These are phyloP conservation scores for Sphyrna mokarran DNA, from an alignment of 2,113 vertebrate genomes.

Conservation along the genomic window DNA sequence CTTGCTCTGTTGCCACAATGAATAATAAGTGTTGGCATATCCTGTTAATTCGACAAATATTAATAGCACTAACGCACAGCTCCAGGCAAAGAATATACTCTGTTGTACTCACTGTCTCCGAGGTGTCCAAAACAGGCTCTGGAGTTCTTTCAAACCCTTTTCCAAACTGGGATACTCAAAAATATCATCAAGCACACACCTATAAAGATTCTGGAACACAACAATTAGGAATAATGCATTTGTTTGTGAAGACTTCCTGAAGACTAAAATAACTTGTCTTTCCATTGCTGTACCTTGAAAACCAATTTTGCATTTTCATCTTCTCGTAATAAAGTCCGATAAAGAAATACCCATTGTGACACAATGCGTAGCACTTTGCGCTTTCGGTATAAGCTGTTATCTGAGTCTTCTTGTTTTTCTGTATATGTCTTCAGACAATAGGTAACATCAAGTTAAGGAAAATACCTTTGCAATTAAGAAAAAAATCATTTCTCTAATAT, in stretches of 20 bases:
- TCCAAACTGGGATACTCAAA: constrained; percentile 85
- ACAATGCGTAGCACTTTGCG: constrained; percentile 85
- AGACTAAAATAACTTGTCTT: not conserved
- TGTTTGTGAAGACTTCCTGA: not conserved
- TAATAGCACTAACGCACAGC: not conserved
- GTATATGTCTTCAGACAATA: constrained; percentile 81
- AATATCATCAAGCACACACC: constrained; percentile 82
- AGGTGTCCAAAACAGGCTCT: constrained; percentile 81
- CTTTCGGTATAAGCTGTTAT: constrained; percentile 73
- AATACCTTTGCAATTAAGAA: not conserved
- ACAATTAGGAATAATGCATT: constrained; percentile 23
- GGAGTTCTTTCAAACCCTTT: constrained; percentile 82
- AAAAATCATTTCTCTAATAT: not conserved
- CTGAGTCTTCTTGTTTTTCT: constrained; percentile 72
- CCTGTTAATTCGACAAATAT: not conserved
- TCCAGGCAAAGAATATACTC: not conserved
- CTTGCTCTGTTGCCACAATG: not conserved
- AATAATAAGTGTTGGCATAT: not conserved
- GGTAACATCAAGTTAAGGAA: constrained; percentile 75
- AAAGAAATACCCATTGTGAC: constrained; percentile 82
- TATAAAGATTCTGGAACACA: constrained; percentile 75
- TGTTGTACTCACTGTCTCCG: constrained; percentile 78
- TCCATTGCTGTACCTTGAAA: constrained; percentile 71
- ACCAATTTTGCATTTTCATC: constrained; percentile 85
- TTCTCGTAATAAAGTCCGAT: constrained; percentile 79